phyloP scores from a whole-genome alignment of 2,113 vertebrate genomes.

The Pampusana beccarii region DNA sequence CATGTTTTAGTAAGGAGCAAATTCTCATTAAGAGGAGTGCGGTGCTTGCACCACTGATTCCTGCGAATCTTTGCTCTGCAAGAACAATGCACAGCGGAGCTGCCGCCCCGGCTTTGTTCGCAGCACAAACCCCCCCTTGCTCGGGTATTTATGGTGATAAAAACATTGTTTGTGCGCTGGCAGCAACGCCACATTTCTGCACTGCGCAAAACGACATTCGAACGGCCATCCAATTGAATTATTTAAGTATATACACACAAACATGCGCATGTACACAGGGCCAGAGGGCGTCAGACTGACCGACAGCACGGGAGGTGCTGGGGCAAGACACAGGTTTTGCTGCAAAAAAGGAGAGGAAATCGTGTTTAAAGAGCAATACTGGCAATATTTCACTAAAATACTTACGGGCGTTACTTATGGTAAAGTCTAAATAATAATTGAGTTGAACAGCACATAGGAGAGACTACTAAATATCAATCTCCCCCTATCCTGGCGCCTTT shows the following conservation, averaged over 20 bases:
- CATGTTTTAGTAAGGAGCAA: conserved; percentile 22
- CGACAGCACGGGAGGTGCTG: background rate
- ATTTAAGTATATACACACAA: background rate
- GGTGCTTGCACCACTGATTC: conserved; percentile 13
- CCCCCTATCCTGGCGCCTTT: background rate
- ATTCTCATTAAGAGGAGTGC: background rate
- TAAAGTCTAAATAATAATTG: background rate
- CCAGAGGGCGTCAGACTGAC: background rate
- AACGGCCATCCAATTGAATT: background rate
- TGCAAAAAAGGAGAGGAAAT: background rate
- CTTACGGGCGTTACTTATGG: background rate
- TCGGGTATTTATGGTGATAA: background rate
- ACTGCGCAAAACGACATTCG: fast-evolving
- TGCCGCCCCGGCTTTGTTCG: background rate
- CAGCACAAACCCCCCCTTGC: background rate
- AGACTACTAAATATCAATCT: background rate
- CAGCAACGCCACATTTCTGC: background rate
- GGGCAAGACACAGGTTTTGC: background rate
- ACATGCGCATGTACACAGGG: fast-evolving
- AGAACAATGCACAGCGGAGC: background rate
- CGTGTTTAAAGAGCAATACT: background rate
- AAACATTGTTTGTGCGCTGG: background rate
- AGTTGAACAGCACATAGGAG: fast-evolving
- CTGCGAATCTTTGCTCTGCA: background rate
- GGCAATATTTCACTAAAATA: background rate